These are phyloP conservation scores for Zaprionus bogoriensis DNA, from an alignment of 2,888 invertebrate genomes.

Conservation along the genomic window DNA sequence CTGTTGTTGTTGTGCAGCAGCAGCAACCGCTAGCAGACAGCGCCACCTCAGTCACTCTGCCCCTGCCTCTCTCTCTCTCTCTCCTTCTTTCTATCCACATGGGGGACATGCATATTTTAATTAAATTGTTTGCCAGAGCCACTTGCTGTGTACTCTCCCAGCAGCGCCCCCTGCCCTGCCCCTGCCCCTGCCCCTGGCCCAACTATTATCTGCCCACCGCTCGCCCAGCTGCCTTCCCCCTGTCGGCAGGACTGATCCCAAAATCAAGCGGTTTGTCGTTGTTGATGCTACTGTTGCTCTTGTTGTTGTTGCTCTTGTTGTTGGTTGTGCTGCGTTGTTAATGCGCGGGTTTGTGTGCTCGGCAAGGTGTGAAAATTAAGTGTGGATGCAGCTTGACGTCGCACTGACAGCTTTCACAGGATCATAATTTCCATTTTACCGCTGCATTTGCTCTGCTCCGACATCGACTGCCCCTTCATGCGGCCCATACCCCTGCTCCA, in stretches of 20 bases:
- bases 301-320: slow-evolving; percentile 1
- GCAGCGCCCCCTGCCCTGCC: neutral
- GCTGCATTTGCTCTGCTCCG: neutral
- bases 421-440: neutral
- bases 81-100: too few relatives aligned
- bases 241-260: slow-evolving; percentile 7
- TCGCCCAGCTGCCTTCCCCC: neutral
- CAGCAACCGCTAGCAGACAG: slow-evolving; percentile 10
- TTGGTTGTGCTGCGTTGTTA: too few relatives aligned
- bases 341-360: neutral
- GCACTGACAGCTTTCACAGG: neutral
- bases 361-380: slow-evolving; percentile 32
- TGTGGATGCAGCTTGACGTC: slow-evolving; percentile 8
- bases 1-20: slow-evolving; percentile 18
- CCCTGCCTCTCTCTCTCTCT: too few relatives aligned
- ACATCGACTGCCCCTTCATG: neutral
- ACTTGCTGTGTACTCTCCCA: slow-evolving; percentile 11
- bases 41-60: slow-evolving; percentile 42
- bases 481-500: neutral
- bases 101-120: slow-evolving; percentile 69
- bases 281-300: neutral
- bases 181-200: neutral
- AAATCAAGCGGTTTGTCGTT: slow-evolving; percentile 25
- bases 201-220: neutral
- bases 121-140: slow-evolving; percentile 64